These are phyloP conservation scores for Lumbricus terrestris DNA, from an alignment of 2,888 invertebrate species.

Conservation along the genomic window DNA sequence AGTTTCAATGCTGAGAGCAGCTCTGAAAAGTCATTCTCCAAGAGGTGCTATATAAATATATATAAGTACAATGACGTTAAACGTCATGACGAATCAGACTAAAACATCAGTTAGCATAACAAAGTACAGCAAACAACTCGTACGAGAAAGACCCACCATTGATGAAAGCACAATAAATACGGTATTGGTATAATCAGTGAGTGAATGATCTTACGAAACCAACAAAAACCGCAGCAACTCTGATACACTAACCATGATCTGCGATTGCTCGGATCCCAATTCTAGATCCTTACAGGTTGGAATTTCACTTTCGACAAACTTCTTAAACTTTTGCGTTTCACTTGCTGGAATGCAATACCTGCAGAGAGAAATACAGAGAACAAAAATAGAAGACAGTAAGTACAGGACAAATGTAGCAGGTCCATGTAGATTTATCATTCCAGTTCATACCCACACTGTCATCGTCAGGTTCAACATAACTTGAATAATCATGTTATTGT, in stretches of 20 bases:
- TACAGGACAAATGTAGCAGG: no score
- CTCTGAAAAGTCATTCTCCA: no score
- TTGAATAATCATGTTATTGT: no score
- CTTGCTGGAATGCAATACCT: constrained; percentile 79
- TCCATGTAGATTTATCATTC: no score
- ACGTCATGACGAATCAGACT: no score
- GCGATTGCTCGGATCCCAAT: neutral
- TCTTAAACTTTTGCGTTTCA: constrained; percentile 73
- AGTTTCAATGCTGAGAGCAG: no score
- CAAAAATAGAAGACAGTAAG: neutral
- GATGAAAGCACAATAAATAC: neutral
- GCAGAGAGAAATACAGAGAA: constrained; percentile 18
- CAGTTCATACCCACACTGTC: no score
- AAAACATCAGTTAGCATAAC: no score
- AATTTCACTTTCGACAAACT: constrained; percentile 74
- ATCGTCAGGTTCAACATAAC: no score
- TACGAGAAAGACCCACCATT: neutral
- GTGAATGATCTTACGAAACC: neutral
- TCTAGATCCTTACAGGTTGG: constrained; percentile 81
- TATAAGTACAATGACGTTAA: no score
- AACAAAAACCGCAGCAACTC: neutral
- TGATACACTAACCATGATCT: neutral
- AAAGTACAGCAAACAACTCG: neutral
- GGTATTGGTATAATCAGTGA: neutral
- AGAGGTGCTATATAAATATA: no score